Evolutionary conservation across 1,140 invertebrate species (phyloP).

Genomic region (Zaprionus taronus): DNA sequence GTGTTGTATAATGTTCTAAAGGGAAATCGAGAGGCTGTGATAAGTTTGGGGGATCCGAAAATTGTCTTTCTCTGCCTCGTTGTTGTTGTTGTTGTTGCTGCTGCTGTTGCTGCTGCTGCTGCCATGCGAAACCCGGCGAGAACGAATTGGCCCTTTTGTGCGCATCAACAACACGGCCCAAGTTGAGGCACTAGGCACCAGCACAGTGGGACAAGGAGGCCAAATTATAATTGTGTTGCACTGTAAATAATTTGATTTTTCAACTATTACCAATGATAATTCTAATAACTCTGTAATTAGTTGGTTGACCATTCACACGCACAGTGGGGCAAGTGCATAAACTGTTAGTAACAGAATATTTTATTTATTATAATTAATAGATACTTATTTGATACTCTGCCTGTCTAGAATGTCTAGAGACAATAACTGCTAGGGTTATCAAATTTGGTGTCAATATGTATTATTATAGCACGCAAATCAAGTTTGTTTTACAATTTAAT

Average conservation of each 20-base stretch:
- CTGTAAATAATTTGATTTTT: neutral
- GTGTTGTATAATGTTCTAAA: slow-evolving; percentile 84
- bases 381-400: too few species aligned
- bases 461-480: too few species aligned
- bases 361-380: too few species aligned
- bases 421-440: too few species aligned
- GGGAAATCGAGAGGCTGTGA: slow-evolving; percentile 84
- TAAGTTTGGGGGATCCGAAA: slow-evolving; percentile 84
- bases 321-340: too few species aligned
- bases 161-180: slow-evolving; percentile 71
- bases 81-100: slow-evolving; percentile 23
- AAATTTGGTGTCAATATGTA: too few species aligned
- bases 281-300: too few species aligned
- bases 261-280: too few species aligned
- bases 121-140: slow-evolving; percentile 73
- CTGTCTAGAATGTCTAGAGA: too few species aligned
- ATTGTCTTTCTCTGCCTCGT: slow-evolving; percentile 81
- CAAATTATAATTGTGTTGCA: neutral
- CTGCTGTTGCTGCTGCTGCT: slow-evolving; percentile 22
- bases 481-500: too few species aligned
- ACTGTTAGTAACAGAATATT: too few species aligned
- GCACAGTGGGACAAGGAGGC: slow-evolving; percentile 53
- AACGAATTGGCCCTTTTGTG: slow-evolving; percentile 83
- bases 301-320: too few species aligned
- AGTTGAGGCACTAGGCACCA: slow-evolving; percentile 52